Percentiles rank a stretch among this genome's conserved stretches.
phyloP scores from a whole-genome alignment of 2,113 vertebrate genomes.

The Elaphurus davidianus region DNA sequence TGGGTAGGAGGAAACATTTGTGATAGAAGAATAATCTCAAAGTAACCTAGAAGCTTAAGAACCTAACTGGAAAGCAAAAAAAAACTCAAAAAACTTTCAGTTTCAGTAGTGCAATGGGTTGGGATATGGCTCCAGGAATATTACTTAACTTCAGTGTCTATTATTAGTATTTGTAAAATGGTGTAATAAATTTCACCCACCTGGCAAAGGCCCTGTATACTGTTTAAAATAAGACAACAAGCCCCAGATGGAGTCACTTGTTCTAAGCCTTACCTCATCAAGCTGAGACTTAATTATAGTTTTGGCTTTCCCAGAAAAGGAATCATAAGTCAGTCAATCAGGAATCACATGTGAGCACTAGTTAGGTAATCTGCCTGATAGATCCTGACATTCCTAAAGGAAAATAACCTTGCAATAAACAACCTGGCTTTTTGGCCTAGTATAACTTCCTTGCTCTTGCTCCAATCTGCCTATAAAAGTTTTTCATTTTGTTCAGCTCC shows the following conservation, averaged over 20 bases:
- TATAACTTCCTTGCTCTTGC: background rate
- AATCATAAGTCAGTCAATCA: background rate
- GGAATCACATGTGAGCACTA: background rate
- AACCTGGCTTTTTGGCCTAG: background rate
- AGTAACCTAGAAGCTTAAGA: background rate
- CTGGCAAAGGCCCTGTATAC: background rate
- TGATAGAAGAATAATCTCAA: background rate
- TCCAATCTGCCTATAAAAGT: background rate
- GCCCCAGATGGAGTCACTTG: background rate
- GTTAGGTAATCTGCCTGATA: background rate
- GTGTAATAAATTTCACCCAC: background rate
- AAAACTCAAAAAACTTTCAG: background rate
- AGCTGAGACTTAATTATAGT: background rate
- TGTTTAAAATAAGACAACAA: background rate
- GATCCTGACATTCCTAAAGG: background rate
- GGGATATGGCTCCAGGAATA: background rate
- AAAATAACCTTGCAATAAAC: background rate
- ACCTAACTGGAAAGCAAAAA: background rate
- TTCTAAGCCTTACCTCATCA: background rate
- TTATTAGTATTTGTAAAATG: conserved; percentile 47
- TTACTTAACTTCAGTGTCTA: background rate
- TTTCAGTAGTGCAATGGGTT: background rate
- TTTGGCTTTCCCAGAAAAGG: background rate
- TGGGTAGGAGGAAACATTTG: background rate
- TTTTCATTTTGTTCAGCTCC: background rate